Evolutionary conservation across 2,888 invertebrate species (phyloP).

Genomic region (Phania funesta): DNA sequence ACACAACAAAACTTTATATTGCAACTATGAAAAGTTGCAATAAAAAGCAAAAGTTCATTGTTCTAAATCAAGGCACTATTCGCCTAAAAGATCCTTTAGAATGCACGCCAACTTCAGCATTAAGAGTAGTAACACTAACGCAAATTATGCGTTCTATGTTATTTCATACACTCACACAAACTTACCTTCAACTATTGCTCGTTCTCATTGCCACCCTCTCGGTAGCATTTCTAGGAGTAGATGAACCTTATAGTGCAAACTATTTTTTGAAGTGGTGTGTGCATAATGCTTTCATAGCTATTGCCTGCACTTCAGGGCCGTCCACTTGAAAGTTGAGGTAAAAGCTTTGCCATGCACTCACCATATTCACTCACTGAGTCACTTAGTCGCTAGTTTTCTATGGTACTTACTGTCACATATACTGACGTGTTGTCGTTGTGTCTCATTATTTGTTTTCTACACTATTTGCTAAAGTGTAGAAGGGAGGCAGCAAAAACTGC

Average conservation of each 20-base stretch:
- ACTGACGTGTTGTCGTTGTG: conserved; percentile 15
- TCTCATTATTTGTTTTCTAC: conserved; percentile 10
- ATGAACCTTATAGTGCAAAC: conserved; percentile 57
- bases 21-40: neutral
- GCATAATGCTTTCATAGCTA: conserved; percentile 58
- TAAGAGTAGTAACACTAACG: conserved; percentile 32
- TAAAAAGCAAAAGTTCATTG: conserved; percentile 63
- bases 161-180: neutral
- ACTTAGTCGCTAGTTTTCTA: neutral
- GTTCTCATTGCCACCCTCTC: neutral
- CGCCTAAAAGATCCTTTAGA: conserved; percentile 40
- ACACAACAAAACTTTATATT: conserved; percentile 22
- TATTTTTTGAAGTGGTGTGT: conserved; percentile 13
- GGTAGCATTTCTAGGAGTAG: conserved; percentile 12
- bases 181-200: neutral
- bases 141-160: conserved; percentile 43
- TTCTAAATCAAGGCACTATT: conserved; percentile 63
- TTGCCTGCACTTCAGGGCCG: conserved; percentile 67
- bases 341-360: conserved; percentile 66
- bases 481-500: neutral
- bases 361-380: conserved; percentile 28
- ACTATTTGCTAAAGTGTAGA: conserved; percentile 17
- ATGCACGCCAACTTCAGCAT: conserved; percentile 13
- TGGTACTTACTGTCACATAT: conserved; percentile 13
- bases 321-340: conserved; percentile 71